Percentiles rank a stretch among this genome's conserved stretches.
These are phyloP conservation scores for Deilephila elpenor DNA, from an alignment of 2,888 invertebrate genomes.

Conservation along the genomic window DNA sequence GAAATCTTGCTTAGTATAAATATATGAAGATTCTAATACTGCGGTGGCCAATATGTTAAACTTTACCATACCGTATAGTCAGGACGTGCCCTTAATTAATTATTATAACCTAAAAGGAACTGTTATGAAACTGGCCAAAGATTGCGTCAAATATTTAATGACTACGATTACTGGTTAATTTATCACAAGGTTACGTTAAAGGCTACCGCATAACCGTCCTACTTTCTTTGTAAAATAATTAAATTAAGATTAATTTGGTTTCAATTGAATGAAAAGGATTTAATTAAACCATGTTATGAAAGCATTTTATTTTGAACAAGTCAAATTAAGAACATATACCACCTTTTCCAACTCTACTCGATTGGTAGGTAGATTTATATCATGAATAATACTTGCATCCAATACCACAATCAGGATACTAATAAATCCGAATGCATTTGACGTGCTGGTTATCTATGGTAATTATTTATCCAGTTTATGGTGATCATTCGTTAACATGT, in stretches of 20 bases:
- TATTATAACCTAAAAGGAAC: not conserved
- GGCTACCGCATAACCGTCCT: not conserved
- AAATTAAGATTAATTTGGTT: not conserved
- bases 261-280: not conserved
- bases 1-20: not conserved
- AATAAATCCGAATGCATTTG: constrained; percentile 3
- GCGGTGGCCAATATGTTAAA: not conserved
- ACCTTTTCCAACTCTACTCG: too few species aligned
- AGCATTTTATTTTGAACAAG: too few species aligned
- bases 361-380: too few species aligned
- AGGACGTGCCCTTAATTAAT: not conserved
- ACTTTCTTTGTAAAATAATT: not conserved
- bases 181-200: not conserved
- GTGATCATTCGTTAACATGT: constrained; percentile 8
- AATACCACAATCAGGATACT: not conserved
- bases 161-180: not conserved
- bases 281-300: too few species aligned
- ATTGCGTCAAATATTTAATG: constrained; percentile 8
- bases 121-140: constrained; percentile 11
- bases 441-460: constrained; percentile 5
- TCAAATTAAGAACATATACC: too few species aligned
- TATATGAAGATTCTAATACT: not conserved
- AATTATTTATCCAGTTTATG: constrained; percentile 31
- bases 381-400: not conserved
- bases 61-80: not conserved